Evolutionary conservation across 2,888 invertebrate species (phyloP).

Genomic region (Watsonalla binaria): DNA sequence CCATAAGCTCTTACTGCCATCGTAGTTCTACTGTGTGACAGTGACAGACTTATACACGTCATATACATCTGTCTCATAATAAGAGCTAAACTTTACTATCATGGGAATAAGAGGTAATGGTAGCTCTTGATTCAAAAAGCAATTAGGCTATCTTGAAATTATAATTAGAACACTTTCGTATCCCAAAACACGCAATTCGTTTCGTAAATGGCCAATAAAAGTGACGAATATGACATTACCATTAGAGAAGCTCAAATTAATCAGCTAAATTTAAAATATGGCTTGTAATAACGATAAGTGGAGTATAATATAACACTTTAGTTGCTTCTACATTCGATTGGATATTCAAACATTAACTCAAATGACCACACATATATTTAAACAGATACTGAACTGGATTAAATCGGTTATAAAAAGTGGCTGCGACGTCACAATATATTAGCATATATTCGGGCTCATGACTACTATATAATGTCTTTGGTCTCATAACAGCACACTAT

Average conservation of each 20-base stretch:
- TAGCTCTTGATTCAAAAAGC: no score
- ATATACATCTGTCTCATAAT: no score
- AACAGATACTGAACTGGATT: constrained; percentile 23
- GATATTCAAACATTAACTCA: constrained; percentile 19
- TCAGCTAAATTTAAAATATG: constrained; percentile 19
- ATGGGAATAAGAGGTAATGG: no score
- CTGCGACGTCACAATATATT: constrained; percentile 5
- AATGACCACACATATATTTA: constrained; percentile 21
- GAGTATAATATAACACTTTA: constrained; percentile 13
- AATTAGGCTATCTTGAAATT: constrained; percentile 32
- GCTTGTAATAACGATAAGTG: constrained; percentile 26
- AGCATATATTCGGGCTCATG: background rate
- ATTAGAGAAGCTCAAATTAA: constrained; percentile 9
- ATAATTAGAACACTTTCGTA: constrained; percentile 16
- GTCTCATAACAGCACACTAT: background rate
- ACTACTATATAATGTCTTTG: constrained; percentile 7
- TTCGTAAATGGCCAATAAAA: no score
- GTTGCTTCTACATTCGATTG: constrained; percentile 16
- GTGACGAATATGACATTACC: background rate
- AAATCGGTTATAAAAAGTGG: constrained; percentile 19
- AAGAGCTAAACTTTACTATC: no score
- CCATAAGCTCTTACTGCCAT: no score
- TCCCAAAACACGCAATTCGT: no score
- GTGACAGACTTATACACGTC: no score
- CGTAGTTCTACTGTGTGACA: no score